A percentile compares a stretch with the other conserved stretches of the same genome.
Conservation (phyloP, 2,797 vertebrate genomes). For the Eleutherodactylus coqui region DNA sequence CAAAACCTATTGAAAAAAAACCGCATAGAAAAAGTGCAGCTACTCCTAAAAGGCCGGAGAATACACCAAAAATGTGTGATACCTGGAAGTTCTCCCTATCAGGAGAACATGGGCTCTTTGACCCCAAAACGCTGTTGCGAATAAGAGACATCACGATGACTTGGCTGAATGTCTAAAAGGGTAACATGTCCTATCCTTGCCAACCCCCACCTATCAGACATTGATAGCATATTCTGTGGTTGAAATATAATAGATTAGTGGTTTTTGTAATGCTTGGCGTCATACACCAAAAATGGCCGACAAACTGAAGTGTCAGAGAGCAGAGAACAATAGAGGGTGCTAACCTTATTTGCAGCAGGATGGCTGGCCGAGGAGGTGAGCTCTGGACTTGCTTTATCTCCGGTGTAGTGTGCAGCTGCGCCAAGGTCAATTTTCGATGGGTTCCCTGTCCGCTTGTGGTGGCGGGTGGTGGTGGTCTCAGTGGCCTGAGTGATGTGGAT, state of each 20-base stretch:
- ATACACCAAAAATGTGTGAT: not conserved
- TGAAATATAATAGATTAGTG: too few species aligned
- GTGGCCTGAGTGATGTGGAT: slow-evolving; percentile 93
- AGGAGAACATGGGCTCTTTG: too few species aligned
- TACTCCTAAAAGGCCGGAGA: too few species aligned
- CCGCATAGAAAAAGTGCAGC: too few species aligned
- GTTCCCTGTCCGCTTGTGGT: slow-evolving; percentile 89
- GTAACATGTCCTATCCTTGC: too few species aligned
- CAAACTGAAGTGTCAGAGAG: not conserved
- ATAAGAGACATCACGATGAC: too few species aligned
- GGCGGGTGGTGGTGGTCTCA: slow-evolving; percentile 89
- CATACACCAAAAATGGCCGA: not conserved
- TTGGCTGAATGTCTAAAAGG: too few species aligned
- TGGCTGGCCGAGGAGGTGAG: slow-evolving; percentile 68
- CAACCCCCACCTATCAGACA: too few species aligned
- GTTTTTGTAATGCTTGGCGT: too few species aligned
- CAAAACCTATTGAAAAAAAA: too few species aligned
- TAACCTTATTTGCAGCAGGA: slow-evolving; percentile 81
- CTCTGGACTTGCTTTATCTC: slow-evolving; percentile 81
- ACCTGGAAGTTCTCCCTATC: too few species aligned
- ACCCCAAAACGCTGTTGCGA: too few species aligned
- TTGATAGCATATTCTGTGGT: not conserved
- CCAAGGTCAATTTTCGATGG: slow-evolving; percentile 96
- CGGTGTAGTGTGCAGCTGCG: slow-evolving; percentile 92
- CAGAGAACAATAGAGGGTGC: slow-evolving; percentile 25